phyloP scores from a whole-genome alignment of 2,113 vertebrate species.

The Oplegnathus fasciatus region DNA sequence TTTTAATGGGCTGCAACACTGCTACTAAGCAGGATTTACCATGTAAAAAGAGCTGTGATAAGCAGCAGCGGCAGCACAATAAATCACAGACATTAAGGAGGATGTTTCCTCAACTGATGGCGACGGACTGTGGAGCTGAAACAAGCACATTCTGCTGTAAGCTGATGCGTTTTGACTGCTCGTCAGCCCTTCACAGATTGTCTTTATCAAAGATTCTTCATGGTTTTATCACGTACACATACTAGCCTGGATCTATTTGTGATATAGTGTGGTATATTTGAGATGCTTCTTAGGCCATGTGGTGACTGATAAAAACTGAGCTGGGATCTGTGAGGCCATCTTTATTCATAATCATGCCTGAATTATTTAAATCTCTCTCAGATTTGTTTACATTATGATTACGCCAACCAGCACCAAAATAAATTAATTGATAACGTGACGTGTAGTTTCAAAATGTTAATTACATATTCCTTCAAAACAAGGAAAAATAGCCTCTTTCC shows the following conservation, averaged over 20 bases:
- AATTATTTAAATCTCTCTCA: conserved; percentile 24
- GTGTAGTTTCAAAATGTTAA: conserved; percentile 37
- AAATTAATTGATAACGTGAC: conserved; percentile 45
- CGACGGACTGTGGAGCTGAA: conserved; percentile 35
- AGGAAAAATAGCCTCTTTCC: conserved; percentile 12
- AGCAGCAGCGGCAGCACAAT: conserved; percentile 65
- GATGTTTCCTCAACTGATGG: conserved; percentile 40
- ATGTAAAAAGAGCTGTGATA: conserved; percentile 77
- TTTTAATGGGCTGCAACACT: conserved; percentile 71
- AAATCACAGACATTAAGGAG: conserved; percentile 67
- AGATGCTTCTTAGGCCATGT: conserved; percentile 1
- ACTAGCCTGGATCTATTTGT: background rate
- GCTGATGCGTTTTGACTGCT: conserved; percentile 11
- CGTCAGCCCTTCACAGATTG: background rate
- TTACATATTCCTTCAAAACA: conserved; percentile 12
- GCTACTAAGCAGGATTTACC: conserved; percentile 76
- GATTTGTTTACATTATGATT: conserved; percentile 34
- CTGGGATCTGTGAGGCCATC: background rate
- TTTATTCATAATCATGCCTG: conserved; percentile 25
- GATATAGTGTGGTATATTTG: background rate
- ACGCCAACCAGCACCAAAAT: conserved; percentile 27
- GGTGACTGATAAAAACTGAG: background rate
- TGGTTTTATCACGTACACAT: background rate
- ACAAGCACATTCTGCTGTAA: conserved; percentile 3
- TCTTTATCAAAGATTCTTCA: background rate